A percentile compares a stretch with the other conserved stretches of the same genome.
These are phyloP conservation scores for Pygoscelis antarcticus DNA, from an alignment of 2,113 vertebrate genomes.

Conservation along the genomic window DNA sequence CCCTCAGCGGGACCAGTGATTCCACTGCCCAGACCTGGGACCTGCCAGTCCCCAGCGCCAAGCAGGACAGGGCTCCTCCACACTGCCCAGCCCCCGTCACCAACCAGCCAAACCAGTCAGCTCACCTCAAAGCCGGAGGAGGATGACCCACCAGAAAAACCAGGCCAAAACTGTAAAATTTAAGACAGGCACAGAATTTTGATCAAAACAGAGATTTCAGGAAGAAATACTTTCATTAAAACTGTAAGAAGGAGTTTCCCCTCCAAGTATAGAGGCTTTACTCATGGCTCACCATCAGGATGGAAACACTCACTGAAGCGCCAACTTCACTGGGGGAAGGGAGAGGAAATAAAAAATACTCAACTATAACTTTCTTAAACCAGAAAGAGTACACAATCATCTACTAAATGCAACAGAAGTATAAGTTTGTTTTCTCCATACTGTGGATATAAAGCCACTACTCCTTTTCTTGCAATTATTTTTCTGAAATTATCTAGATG, in stretches of 20 bases:
- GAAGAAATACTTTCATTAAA: not conserved
- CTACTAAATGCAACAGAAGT: not conserved
- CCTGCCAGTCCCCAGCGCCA: not conserved
- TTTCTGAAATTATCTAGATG: not conserved
- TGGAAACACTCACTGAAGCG: not conserved
- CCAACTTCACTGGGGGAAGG: not conserved
- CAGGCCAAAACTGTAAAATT: not conserved
- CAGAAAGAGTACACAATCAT: not conserved
- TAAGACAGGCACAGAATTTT: not conserved
- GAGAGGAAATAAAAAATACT: not conserved
- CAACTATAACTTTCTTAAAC: not conserved
- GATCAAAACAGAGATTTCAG: not conserved
- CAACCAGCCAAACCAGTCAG: not conserved
- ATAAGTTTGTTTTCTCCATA: not conserved
- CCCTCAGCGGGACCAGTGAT: accelerated
- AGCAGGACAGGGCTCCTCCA: not conserved
- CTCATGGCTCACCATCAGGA: not conserved
- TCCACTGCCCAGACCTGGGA: not conserved
- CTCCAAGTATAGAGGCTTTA: not conserved
- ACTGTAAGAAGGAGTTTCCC: not conserved
- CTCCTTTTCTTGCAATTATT: not conserved
- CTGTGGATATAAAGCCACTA: not conserved
- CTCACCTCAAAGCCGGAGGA: not conserved
- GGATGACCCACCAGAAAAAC: not conserved
- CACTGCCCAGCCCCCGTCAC: not conserved